Percentiles rank a stretch among this genome's conserved stretches.
Conservation (phyloP, 2,113 vertebrate genomes). For the Cyphomyrus plagiostoma region DNA sequence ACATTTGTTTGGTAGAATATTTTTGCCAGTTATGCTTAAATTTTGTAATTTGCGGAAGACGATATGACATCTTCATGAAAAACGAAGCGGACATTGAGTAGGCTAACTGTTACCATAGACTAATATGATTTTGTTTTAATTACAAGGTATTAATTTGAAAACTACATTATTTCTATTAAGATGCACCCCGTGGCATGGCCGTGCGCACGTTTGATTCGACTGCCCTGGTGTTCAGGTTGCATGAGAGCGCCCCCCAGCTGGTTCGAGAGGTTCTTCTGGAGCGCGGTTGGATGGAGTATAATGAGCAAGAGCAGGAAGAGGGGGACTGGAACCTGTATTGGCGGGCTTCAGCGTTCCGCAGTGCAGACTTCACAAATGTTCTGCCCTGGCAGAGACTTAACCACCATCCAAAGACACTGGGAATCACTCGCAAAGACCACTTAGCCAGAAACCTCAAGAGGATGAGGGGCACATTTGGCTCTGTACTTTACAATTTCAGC, state of each 20-base stretch:
- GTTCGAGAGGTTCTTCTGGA: slow-evolving; percentile 70
- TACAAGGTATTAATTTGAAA: not conserved
- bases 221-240: slow-evolving; percentile 61
- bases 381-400: slow-evolving; percentile 73
- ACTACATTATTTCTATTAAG: not conserved
- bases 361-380: slow-evolving; percentile 50
- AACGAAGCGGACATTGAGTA: not conserved
- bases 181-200: slow-evolving; percentile 7
- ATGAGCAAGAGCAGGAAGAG: slow-evolving; percentile 41
- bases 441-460: slow-evolving; percentile 61
- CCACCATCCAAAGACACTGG: slow-evolving; percentile 65
- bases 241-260: slow-evolving; percentile 49
- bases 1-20: not conserved
- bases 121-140: not conserved
- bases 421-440: slow-evolving; percentile 69
- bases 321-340: slow-evolving; percentile 72
- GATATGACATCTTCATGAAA: not conserved
- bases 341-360: slow-evolving; percentile 56
- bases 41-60: not conserved
- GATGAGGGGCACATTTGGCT: slow-evolving; percentile 60
- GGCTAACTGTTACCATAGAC: not conserved
- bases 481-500: slow-evolving; percentile 61
- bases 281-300: slow-evolving; percentile 63
- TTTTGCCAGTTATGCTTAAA: not conserved
- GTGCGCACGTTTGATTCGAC: not conserved